Conservation (phyloP, 2,797 vertebrate genomes). For the Dendrocincla fuliginosa region DNA sequence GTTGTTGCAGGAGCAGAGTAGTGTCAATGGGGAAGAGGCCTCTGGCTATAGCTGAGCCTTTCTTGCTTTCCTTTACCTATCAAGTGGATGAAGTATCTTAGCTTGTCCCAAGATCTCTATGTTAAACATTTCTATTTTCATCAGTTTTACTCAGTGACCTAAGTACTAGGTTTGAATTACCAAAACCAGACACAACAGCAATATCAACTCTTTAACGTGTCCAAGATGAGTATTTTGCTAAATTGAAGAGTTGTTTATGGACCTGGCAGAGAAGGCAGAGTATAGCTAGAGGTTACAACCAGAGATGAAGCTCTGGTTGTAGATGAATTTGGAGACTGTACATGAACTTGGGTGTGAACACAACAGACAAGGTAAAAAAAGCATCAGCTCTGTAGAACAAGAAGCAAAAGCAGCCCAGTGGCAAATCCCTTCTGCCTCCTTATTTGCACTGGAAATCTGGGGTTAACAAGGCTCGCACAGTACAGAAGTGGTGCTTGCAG, state of each 20-base stretch:
- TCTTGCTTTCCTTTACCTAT: not conserved
- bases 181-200: not conserved
- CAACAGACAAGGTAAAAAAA: fast-evolving
- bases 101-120: not conserved
- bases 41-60: not conserved
- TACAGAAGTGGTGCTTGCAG: not conserved
- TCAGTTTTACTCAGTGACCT: not conserved
- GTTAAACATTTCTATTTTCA: not conserved
- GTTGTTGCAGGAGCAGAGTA: not conserved
- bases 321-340: not conserved
- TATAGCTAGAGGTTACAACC: not conserved
- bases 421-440: not conserved
- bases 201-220: not conserved
- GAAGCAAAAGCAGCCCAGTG: not conserved
- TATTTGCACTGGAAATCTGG: fast-evolving
- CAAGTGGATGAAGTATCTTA: not conserved
- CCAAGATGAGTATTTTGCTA: not conserved
- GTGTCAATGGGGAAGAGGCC: not conserved
- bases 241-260: not conserved
- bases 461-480: not conserved
- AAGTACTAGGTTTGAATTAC: not conserved
- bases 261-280: not conserved
- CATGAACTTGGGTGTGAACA: not conserved
- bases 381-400: not conserved
- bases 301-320: not conserved